These are phyloP conservation scores for Melanotaenia duboulayi DNA, from an alignment of 2,113 vertebrate genomes.

Conservation along the genomic window DNA sequence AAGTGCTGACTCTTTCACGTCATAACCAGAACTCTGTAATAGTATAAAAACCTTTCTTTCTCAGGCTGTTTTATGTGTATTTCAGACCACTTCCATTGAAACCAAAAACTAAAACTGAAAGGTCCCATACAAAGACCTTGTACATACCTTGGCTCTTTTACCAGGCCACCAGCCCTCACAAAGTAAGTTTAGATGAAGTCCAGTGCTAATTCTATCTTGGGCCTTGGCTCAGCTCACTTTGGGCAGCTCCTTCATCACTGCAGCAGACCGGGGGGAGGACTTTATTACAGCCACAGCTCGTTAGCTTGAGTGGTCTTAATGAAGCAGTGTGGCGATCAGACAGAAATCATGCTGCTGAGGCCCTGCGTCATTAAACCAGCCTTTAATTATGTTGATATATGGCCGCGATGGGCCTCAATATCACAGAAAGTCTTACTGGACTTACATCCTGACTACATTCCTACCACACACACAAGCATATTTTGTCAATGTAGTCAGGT, in stretches of 20 bases:
- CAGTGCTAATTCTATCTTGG: slow-evolving; percentile 85
- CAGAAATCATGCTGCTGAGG: slow-evolving; percentile 99
- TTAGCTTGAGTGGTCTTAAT: slow-evolving; percentile 99
- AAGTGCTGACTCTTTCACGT: background rate
- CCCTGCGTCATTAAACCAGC: slow-evolving; percentile 99
- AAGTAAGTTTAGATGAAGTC: slow-evolving; percentile 95
- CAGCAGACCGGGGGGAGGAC: slow-evolving; percentile 96
- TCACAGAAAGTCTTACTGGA: slow-evolving; percentile 86
- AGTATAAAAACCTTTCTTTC: background rate
- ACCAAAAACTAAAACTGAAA: background rate
- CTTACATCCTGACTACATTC: slow-evolving; percentile 43
- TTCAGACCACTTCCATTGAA: background rate
- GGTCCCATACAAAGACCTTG: background rate
- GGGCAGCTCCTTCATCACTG: slow-evolving; percentile 97
- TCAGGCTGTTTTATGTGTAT: background rate
- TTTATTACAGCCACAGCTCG: slow-evolving; percentile 99
- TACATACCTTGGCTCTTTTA: slow-evolving; percentile 19
- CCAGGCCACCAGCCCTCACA: slow-evolving; percentile 88
- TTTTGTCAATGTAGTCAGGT: slow-evolving; percentile 9
- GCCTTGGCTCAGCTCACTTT: slow-evolving; percentile 89
- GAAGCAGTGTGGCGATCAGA: slow-evolving; percentile 99
- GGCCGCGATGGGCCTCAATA: slow-evolving; percentile 80
- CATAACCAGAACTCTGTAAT: background rate
- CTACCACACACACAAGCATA: slow-evolving; percentile 12
- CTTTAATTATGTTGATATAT: slow-evolving; percentile 99